phyloP scores from a whole-genome alignment of 2,888 invertebrate species.

The Synergus japonicus region DNA sequence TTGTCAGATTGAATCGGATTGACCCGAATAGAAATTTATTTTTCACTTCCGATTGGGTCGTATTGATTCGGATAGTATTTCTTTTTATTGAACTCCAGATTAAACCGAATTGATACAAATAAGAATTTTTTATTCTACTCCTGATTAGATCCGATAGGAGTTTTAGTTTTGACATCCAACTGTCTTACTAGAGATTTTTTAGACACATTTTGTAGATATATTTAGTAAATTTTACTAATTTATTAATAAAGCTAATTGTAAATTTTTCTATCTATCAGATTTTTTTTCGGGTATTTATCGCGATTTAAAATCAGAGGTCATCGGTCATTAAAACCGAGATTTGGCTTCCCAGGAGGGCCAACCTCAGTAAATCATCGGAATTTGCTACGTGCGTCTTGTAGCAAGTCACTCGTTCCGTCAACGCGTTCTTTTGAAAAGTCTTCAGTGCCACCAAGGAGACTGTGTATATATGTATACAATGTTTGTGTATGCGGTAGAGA shows the following conservation, averaged over 20 bases:
- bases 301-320: neutral
- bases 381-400: constrained; percentile 20
- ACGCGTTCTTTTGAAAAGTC: constrained; percentile 55
- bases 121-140: no score
- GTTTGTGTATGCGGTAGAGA: neutral
- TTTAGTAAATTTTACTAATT: no score
- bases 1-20: no score
- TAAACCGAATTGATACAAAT: no score
- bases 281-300: neutral
- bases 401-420: constrained; percentile 49
- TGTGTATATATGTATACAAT: neutral
- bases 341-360: constrained; percentile 19
- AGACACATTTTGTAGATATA: no score
- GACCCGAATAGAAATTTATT: no score
- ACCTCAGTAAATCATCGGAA: neutral
- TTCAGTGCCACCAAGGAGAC: constrained; percentile 12
- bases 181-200: no score
- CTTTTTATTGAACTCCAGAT: no score
- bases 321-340: neutral
- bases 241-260: neutral
- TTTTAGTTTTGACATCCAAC: no score
- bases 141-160: no score
- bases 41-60: no score
- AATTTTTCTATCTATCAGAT: neutral
- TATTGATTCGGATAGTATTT: no score